These are phyloP conservation scores for Chondrilla cf. caribensis DNA, from an alignment of 37 sponge, comb jelly and placozoan genomes.

Conservation along the genomic window DNA sequence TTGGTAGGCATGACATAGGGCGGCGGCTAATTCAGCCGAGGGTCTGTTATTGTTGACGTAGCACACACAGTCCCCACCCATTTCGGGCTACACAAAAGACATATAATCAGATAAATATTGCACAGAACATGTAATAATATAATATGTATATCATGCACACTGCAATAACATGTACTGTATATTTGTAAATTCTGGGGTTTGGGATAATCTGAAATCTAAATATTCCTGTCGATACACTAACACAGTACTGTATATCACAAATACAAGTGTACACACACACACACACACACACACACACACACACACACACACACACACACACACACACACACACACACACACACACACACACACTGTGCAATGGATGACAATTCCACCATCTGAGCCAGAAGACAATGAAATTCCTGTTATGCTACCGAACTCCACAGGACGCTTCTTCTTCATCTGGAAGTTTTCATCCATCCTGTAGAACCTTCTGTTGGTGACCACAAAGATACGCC, in stretches of 20 bases:
- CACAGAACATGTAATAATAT: not conserved
- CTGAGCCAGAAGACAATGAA: constrained; percentile 41
- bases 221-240: not conserved
- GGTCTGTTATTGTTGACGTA: constrained; percentile 48
- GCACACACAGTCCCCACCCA: constrained; percentile 59
- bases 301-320: constrained; percentile 5
- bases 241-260: no score
- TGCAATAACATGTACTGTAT: not conserved
- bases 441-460: constrained; percentile 37
- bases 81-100: constrained; percentile 24
- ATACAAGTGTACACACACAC: not conserved
- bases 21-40: constrained; percentile 51
- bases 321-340: not conserved
- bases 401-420: constrained; percentile 37
- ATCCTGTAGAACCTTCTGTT: constrained; percentile 63
- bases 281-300: constrained; percentile 2
- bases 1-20: constrained; percentile 39
- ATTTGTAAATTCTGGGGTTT: not conserved
- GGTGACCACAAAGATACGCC: constrained; percentile 52
- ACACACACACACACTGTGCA: constrained; percentile 11
- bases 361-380: constrained; percentile 63
- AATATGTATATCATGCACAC: not conserved
- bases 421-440: constrained; percentile 47
- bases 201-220: not conserved
- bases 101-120: not conserved